Evolutionary conservation across 2,797 vertebrate genomes (phyloP).

Genomic region (Eulemur albifrons): DNA sequence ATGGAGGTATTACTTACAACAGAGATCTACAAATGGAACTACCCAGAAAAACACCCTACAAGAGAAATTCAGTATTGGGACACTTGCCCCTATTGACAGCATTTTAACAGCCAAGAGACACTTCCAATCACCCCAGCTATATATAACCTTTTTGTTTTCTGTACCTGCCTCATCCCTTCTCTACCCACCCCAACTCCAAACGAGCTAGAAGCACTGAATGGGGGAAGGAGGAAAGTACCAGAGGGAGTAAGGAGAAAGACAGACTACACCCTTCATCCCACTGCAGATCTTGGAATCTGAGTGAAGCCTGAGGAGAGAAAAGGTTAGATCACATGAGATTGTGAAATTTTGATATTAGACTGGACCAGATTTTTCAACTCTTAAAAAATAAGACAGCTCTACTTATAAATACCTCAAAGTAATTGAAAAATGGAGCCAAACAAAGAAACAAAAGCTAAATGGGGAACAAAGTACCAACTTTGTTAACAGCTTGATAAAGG

Average conservation of each 20-base stretch:
- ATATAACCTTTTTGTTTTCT: neutral
- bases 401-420: neutral
- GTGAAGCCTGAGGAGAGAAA: neutral
- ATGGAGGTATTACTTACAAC: neutral
- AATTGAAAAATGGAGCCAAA: neutral
- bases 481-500: neutral
- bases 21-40: neutral
- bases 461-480: neutral
- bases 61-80: neutral
- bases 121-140: neutral
- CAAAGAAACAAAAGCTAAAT: neutral
- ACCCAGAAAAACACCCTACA: neutral
- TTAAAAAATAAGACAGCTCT: neutral
- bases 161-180: neutral
- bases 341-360: neutral
- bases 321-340: neutral
- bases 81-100: neutral
- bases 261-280: neutral
- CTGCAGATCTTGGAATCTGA: neutral
- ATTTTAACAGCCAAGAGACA: neutral
- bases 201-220: neutral
- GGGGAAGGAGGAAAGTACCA: neutral
- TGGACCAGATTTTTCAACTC: neutral
- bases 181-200: neutral
- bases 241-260: neutral